phyloP scores from a whole-genome alignment of 2,113 vertebrate species.

The Mesitornis unicolor region DNA sequence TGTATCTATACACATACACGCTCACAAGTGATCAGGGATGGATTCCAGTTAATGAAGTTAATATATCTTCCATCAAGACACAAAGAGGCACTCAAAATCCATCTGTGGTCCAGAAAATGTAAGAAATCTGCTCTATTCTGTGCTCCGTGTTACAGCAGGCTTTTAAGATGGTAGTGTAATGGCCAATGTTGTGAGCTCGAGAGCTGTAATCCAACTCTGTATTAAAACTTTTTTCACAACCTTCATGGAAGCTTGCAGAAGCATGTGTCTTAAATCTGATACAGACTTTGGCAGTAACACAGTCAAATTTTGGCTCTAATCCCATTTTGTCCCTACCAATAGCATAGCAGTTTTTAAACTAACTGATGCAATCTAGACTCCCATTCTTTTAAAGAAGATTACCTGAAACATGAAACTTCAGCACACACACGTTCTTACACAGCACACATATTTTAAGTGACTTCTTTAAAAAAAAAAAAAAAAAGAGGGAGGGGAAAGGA shows the following conservation, averaged over 20 bases:
- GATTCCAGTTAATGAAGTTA: conserved; percentile 24
- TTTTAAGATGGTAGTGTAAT: conserved; percentile 43
- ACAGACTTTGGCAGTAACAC: conserved; percentile 84
- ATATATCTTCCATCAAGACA: conserved; percentile 40
- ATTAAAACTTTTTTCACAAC: conserved; percentile 77
- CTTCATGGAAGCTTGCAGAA: conserved; percentile 76
- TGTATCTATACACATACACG: not conserved
- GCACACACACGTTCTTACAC: conserved; percentile 28
- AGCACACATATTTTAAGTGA: not conserved
- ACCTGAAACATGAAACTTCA: conserved; percentile 78
- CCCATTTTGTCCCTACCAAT: conserved; percentile 75
- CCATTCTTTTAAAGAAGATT: conserved; percentile 70
- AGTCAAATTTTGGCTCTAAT: conserved; percentile 75
- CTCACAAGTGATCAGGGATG: conserved; percentile 27
- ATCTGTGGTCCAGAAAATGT: conserved; percentile 47
- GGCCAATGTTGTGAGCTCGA: conserved; percentile 54
- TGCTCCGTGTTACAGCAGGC: conserved; percentile 41
- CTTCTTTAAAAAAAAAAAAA: not conserved
- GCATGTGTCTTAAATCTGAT: conserved; percentile 96
- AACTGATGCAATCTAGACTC: conserved; percentile 61
- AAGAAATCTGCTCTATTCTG: not conserved
- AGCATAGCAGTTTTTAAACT: conserved; percentile 66
- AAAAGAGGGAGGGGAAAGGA: not conserved
- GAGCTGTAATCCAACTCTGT: conserved; percentile 71
- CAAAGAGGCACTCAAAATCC: conserved; percentile 32